phyloP scores from a whole-genome alignment of 1,140 invertebrate genomes.

The Pseudomyrmex concolor region DNA sequence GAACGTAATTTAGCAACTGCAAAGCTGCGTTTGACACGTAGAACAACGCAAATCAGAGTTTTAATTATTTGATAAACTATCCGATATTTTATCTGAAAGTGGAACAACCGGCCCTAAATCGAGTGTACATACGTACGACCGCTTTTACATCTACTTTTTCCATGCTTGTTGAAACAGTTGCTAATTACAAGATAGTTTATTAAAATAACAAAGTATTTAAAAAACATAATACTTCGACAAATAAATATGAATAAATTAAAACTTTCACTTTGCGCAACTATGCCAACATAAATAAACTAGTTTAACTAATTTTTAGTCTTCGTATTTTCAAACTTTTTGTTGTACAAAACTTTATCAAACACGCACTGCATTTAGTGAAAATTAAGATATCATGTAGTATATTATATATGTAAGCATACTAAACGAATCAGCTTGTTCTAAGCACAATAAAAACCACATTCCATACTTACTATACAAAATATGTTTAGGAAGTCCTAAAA shows the following conservation, averaged over 20 bases:
- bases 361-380: not conserved
- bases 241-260: too few species aligned
- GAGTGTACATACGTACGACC: not conserved
- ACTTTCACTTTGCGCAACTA: too few species aligned
- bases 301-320: not conserved
- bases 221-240: too few species aligned
- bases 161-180: constrained; percentile 19
- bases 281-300: too few species aligned
- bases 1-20: too few species aligned
- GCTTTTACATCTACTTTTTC: not conserved
- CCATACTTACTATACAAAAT: constrained; percentile 83
- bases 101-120: too few species aligned
- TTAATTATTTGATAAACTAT: too few species aligned
- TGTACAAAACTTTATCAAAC: not conserved
- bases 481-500: constrained; percentile 84
- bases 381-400: not conserved
- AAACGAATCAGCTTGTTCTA: constrained; percentile 23
- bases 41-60: too few species aligned
- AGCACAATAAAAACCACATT: constrained; percentile 46
- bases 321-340: not conserved
- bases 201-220: too few species aligned
- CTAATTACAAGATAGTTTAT: not conserved
- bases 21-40: too few species aligned
- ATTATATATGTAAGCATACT: not conserved
- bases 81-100: too few species aligned